Evolutionary conservation across 2,797 vertebrate genomes (phyloP).

Genomic region (Champsocephalus gunnari): DNA sequence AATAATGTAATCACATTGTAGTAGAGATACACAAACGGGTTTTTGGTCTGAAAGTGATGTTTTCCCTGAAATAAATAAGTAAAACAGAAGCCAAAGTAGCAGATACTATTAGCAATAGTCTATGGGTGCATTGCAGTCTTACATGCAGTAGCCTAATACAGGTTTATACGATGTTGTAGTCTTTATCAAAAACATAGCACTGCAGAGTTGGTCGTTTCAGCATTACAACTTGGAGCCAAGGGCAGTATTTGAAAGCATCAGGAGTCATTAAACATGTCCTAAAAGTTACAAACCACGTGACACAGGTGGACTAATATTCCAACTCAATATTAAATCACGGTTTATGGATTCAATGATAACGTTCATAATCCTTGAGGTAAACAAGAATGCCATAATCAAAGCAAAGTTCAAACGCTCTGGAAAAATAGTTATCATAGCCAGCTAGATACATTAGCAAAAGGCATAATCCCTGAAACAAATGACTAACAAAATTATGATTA

Average conservation of each 20-base stretch:
- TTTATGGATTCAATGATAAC: slow-evolving; percentile 11
- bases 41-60: not conserved
- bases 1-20: not conserved
- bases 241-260: slow-evolving; percentile 60
- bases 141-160: not conserved
- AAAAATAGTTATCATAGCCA: not conserved
- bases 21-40: too few relatives aligned
- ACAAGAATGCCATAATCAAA: not conserved
- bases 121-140: not conserved
- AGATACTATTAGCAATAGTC: not conserved
- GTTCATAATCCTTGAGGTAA: not conserved
- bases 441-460: not conserved
- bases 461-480: not conserved
- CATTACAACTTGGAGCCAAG: not conserved
- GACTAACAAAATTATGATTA: not conserved
- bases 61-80: not conserved
- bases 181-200: not conserved
- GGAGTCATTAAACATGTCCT: slow-evolving; percentile 58
- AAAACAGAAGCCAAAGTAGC: not conserved
- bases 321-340: not conserved
- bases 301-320: slow-evolving; percentile 60
- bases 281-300: slow-evolving; percentile 28
- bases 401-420: not conserved
- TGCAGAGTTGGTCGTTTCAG: not conserved
- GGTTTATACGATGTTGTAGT: not conserved